Percentiles rank a stretch among this genome's conserved stretches.
phyloP scores from a whole-genome alignment of 2,797 vertebrate species.

The Ispidina lecontei region DNA sequence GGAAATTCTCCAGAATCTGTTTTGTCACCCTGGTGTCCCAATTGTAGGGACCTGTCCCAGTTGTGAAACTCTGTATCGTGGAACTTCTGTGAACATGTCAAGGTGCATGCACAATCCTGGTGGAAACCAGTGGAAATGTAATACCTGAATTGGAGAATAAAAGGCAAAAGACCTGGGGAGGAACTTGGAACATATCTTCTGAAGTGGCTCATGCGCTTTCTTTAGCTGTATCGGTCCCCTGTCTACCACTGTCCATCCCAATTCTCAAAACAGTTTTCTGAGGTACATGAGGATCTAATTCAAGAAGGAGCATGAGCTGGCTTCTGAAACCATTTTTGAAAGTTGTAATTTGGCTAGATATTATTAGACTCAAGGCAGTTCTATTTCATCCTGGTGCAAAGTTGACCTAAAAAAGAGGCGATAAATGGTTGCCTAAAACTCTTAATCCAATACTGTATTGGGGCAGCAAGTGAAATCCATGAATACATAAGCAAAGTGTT shows the following conservation, averaged over 20 bases:
- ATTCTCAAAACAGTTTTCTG: background rate
- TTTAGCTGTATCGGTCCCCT: conserved; percentile 45
- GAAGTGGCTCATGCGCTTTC: conserved; percentile 66
- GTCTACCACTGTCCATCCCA: background rate
- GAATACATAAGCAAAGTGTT: background rate
- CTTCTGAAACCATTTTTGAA: background rate
- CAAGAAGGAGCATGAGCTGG: background rate
- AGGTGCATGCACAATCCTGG: conserved; percentile 87
- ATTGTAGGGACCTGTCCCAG: conserved; percentile 78
- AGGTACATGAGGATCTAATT: background rate
- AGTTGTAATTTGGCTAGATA: background rate
- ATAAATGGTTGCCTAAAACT: background rate
- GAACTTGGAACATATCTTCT: conserved; percentile 68
- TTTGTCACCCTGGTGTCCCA: conserved; percentile 80
- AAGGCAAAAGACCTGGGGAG: conserved; percentile 76
- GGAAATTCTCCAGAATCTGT: conserved; percentile 81
- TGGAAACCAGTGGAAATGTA: conserved; percentile 76
- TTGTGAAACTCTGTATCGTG: conserved; percentile 85
- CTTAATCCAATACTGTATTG: background rate
- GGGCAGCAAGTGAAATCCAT: background rate
- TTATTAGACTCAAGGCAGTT: background rate
- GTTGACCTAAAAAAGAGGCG: background rate
- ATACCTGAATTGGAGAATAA: conserved; percentile 82
- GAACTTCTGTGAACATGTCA: conserved; percentile 87
- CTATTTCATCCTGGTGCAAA: background rate